These are phyloP conservation scores for Nyctalus aviator DNA, from an alignment of 2,797 vertebrate genomes.

Conservation along the genomic window DNA sequence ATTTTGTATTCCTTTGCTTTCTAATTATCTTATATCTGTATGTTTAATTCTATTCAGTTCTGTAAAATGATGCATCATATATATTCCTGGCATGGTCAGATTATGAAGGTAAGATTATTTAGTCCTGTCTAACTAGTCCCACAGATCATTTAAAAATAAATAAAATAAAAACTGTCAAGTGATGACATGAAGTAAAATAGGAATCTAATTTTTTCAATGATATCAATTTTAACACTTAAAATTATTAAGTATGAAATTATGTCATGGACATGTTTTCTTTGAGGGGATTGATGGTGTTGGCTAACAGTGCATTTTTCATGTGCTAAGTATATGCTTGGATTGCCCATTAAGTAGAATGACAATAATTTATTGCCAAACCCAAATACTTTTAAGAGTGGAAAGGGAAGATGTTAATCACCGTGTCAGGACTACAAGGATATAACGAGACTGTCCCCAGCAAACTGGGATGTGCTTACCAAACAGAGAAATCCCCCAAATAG, in stretches of 20 bases:
- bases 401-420: background rate
- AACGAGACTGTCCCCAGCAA: background rate
- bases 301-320: background rate
- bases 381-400: background rate
- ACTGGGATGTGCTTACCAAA: accelerated
- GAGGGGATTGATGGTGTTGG: background rate
- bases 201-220: background rate
- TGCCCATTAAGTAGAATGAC: background rate
- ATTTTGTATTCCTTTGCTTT: background rate
- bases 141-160: background rate
- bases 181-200: background rate
- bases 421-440: background rate
- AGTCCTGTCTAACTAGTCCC: background rate
- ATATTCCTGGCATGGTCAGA: background rate
- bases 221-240: background rate
- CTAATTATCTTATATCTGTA: background rate
- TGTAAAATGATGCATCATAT: background rate
- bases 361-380: background rate
- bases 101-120: background rate
- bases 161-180: background rate
- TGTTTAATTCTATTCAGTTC: background rate
- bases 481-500: background rate
- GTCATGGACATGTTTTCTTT: background rate
- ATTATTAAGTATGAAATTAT: background rate
- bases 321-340: background rate